These are phyloP conservation scores for Natator depressus DNA, from an alignment of 2,113 vertebrate species.

Conservation along the genomic window DNA sequence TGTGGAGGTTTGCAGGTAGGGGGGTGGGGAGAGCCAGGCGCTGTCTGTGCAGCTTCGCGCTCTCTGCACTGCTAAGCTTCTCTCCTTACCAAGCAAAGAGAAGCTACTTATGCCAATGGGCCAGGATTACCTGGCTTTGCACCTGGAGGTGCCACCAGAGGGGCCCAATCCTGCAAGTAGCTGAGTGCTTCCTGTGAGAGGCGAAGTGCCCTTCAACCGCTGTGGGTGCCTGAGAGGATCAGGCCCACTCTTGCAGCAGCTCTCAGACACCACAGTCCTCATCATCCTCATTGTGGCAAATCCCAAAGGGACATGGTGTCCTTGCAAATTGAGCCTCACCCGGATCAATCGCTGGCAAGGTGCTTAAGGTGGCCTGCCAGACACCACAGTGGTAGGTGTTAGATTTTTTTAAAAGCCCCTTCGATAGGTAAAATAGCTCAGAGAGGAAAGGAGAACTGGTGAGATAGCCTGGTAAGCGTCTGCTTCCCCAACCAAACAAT, in stretches of 20 bases:
- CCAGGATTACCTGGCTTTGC: background rate
- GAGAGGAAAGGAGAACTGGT: background rate
- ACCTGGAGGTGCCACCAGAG: background rate
- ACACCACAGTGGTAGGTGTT: background rate
- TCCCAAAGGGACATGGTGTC: background rate
- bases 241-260: background rate
- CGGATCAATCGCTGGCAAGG: background rate
- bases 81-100: background rate
- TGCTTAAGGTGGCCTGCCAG: background rate
- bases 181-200: background rate
- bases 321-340: background rate
- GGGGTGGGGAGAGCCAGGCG: background rate
- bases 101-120: no score
- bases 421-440: background rate
- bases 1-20: background rate
- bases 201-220: background rate
- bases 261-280: background rate
- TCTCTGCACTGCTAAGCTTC: background rate
- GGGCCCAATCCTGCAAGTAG: background rate
- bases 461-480: background rate
- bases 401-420: background rate
- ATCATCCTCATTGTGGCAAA: background rate
- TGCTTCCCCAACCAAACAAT: background rate
- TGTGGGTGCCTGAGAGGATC: background rate
- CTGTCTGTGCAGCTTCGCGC: fast-evolving